A percentile compares a stretch with the other conserved stretches of the same genome.
Conservation (phyloP, 2,113 vertebrate genomes). For the Columbina picui region DNA sequence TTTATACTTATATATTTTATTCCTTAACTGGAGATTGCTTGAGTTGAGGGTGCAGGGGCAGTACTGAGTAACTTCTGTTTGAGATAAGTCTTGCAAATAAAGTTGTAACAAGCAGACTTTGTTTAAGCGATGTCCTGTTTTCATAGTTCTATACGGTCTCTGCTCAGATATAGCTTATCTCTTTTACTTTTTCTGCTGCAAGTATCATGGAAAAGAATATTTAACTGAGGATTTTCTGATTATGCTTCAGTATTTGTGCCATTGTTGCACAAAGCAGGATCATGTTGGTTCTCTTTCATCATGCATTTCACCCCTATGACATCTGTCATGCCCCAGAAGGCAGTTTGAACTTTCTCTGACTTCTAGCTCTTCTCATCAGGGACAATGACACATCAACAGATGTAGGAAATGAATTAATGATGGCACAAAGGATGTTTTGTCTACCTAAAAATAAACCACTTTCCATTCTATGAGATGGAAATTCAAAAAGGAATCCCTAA, state of each 20-base stretch:
- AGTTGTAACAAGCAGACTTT: background rate
- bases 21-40: background rate
- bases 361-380: conserved; percentile 20
- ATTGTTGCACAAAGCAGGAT: background rate
- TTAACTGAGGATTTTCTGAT: background rate
- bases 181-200: background rate
- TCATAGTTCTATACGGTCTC: background rate
- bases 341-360: conserved; percentile 38
- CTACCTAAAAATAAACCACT: conserved; percentile 13
- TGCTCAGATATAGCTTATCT: background rate
- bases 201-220: background rate
- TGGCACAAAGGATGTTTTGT: conserved; percentile 8
- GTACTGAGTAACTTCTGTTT: background rate
- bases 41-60: accelerated
- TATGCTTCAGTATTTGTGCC: background rate
- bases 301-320: background rate
- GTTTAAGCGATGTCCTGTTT: background rate
- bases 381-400: conserved; percentile 15
- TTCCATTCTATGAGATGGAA: background rate
- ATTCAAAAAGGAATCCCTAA: background rate
- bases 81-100: background rate
- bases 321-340: conserved; percentile 8
- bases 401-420: background rate
- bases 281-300: background rate
- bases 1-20: background rate